A percentile compares a stretch with the other conserved stretches of the same genome.
Conservation (phyloP, 2,888 invertebrate genomes). For the Trichogramma dendrolimi region DNA sequence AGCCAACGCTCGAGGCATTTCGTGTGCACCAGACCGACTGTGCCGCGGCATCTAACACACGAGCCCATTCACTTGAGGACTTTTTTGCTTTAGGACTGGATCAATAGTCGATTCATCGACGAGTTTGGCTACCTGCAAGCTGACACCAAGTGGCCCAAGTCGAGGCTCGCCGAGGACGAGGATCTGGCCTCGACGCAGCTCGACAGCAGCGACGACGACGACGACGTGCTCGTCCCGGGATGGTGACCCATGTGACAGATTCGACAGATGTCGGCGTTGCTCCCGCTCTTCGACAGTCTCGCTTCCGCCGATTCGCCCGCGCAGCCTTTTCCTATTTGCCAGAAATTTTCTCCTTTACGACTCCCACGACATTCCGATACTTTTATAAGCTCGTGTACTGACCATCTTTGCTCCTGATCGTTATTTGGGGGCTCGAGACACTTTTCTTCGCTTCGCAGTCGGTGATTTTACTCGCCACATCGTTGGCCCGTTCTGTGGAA, state of each 20-base stretch:
- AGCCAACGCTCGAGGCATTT: slow-evolving; percentile 59
- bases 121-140: slow-evolving; percentile 44
- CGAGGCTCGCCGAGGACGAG: slow-evolving; percentile 37
- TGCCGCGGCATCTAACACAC: slow-evolving; percentile 52
- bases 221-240: background rate
- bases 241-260: slow-evolving; percentile 49
- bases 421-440: too few species aligned
- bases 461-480: too few species aligned
- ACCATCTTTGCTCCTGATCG: too few species aligned
- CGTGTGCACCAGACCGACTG: slow-evolving; percentile 55
- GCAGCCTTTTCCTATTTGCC: too few species aligned
- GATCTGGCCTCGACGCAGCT: slow-evolving; percentile 18
- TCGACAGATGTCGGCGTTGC: slow-evolving; percentile 44
- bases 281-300: slow-evolving; percentile 14
- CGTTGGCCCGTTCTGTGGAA: too few species aligned
- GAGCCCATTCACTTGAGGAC: background rate
- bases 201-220: slow-evolving; percentile 4
- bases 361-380: too few species aligned
- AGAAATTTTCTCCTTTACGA: too few species aligned
- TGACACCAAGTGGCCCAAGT: slow-evolving; percentile 45
- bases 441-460: too few species aligned
- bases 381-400: too few species aligned
- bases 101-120: background rate
- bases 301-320: slow-evolving; percentile 4
- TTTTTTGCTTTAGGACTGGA: background rate